Conservation (phyloP, 1,140 invertebrate species). For the Drosophila bocqueti region DNA sequence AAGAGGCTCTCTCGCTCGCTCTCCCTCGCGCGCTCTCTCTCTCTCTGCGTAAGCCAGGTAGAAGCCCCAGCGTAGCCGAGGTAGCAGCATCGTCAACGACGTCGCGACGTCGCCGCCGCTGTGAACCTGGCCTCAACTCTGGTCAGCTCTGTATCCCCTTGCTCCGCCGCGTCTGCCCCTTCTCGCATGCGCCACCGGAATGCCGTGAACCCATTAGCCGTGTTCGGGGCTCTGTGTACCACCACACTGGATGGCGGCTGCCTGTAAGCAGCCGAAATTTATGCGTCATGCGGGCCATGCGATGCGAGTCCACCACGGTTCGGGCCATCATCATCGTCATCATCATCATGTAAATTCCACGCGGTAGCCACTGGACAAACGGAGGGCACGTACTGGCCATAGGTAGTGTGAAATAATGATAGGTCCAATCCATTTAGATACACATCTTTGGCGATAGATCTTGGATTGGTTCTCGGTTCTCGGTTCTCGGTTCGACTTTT, state of each 20-base stretch:
- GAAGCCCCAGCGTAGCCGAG: slow-evolving; percentile 79
- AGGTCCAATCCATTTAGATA: slow-evolving; percentile 49
- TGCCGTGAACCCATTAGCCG: slow-evolving; percentile 81
- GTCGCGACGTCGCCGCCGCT: slow-evolving; percentile 36
- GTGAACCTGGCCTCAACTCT: slow-evolving; percentile 43
- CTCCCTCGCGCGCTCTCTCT: slow-evolving; percentile 45
- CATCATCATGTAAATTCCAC: slow-evolving; percentile 59
- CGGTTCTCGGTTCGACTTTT: slow-evolving; percentile 16
- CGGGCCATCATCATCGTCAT: slow-evolving; percentile 19
- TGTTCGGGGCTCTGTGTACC: slow-evolving; percentile 44
- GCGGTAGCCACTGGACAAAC: slow-evolving; percentile 34
- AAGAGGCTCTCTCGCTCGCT: slow-evolving; percentile 26
- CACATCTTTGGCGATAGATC: slow-evolving; percentile 48
- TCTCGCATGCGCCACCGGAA: slow-evolving; percentile 79
- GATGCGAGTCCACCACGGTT: slow-evolving; percentile 42
- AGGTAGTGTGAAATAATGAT: slow-evolving; percentile 59
- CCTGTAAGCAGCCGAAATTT: slow-evolving; percentile 78
- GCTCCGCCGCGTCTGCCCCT: slow-evolving; percentile 8
- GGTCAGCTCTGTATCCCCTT: slow-evolving; percentile 21
- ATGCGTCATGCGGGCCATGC: slow-evolving; percentile 70
- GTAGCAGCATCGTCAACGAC: slow-evolving; percentile 76
- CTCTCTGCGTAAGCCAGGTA: slow-evolving; percentile 84
- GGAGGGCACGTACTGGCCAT: slow-evolving; percentile 44
- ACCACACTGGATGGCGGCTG: slow-evolving; percentile 32
- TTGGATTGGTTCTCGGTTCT: slow-evolving; percentile 29